Evolutionary conservation across 2,888 invertebrate species (phyloP).

Genomic region (Lochmaea capreae): DNA sequence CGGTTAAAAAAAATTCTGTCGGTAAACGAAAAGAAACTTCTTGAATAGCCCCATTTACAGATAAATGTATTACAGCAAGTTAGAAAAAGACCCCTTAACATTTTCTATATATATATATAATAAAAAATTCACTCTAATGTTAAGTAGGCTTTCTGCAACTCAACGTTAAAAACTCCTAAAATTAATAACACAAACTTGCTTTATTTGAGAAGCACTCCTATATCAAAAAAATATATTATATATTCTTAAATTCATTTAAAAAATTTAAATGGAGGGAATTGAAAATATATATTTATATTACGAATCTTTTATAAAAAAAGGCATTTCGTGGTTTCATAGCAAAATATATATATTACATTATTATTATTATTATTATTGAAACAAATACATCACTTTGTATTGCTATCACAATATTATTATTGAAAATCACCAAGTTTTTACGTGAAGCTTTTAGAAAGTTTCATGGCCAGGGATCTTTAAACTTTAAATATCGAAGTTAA

Average conservation of each 20-base stretch:
- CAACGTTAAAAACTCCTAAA: slow-evolving; percentile 37
- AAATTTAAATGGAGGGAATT: slow-evolving; percentile 60
- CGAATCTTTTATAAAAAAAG: slow-evolving; percentile 54
- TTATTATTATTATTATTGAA: slow-evolving; percentile 25
- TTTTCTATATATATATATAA: neutral
- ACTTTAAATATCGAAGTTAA: slow-evolving; percentile 4
- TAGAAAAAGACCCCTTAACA: slow-evolving; percentile 14
- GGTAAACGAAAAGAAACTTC: slow-evolving; percentile 23
- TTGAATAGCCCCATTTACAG: slow-evolving; percentile 33
- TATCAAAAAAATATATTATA: slow-evolving; percentile 57
- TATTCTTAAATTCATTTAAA: slow-evolving; percentile 54
- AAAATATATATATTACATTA: slow-evolving; percentile 49
- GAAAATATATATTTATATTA: slow-evolving; percentile 51
- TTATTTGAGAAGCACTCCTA: slow-evolving; percentile 61
- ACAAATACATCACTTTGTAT: slow-evolving; percentile 21
- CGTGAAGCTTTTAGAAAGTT: neutral
- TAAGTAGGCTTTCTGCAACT: slow-evolving; percentile 14
- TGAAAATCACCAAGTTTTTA: slow-evolving; percentile 6
- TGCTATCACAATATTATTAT: neutral
- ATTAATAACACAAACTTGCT: slow-evolving; percentile 67
- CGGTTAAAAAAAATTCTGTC: slow-evolving; percentile 29
- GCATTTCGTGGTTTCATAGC: slow-evolving; percentile 59
- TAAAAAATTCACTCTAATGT: slow-evolving; percentile 6
- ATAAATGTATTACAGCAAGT: slow-evolving; percentile 5
- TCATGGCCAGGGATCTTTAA: neutral